Evolutionary conservation across 2,797 vertebrate genomes (phyloP), one percentile per base, ranked within the genome.

Genomic region (Spea hammondii): DNA sequence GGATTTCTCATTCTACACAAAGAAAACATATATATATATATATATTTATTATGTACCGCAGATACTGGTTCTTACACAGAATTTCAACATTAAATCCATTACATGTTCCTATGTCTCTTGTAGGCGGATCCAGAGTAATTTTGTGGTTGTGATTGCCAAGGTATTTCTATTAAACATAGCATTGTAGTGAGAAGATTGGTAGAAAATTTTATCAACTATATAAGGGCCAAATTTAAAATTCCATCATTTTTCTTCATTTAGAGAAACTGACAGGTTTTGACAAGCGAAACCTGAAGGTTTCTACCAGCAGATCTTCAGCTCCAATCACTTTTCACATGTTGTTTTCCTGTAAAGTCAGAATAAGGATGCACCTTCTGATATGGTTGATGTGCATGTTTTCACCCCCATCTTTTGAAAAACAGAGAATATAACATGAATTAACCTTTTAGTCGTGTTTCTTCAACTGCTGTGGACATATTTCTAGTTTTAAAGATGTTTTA

Each of bases 231-330:
- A 46, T 72, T 54, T 72, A 59, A 72, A 72, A 62, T 62, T 62
- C 59, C 59, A 62, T 62, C 59, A 62, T 62, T 32, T 62, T 62
- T 62, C 59, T 62, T 62, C 59, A 62, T 59, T 57, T 57, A 32
- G 44, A 70, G 53, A n/a, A 57, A 59, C 51, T 72, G 70, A 57
- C 70, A 57, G 44, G 54, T 72, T 13, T 72, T 72, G 70, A 72
- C 70, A 72, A 12, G 11, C 9, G n/a, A 47, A 72, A 46, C 54
- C 53, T 17, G 13, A 59, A 47, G 70, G 70, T 44, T 72, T 57
- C 57, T 5, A 59, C 44, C 53, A 57, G 70, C 11, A 45, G 53
- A 47, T 57, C 32, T 54, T 17, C 32, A 70, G 14, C 12, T 70
- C 51, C 32, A 50, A 70, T 70, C 51, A 55, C 51, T 70, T 51